These are phyloP conservation scores for Onychostruthus taczanowskii DNA, from an alignment of 2,113 vertebrate genomes.

Conservation along the genomic window DNA sequence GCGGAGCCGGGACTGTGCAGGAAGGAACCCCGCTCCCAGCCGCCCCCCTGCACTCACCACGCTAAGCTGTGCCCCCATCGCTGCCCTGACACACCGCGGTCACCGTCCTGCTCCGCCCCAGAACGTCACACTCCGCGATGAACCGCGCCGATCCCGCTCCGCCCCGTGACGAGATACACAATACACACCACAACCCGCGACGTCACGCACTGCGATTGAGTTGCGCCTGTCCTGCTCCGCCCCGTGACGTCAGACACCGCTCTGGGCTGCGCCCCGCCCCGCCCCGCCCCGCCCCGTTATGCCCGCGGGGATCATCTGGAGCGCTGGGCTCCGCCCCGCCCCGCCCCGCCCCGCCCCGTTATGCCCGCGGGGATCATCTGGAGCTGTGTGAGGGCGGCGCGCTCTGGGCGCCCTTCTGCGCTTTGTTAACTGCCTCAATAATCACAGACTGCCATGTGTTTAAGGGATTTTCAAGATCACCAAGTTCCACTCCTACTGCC, in stretches of 20 bases:
- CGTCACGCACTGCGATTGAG: rapidly evolving
- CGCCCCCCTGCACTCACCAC: neutral
- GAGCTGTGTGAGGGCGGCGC: rapidly evolving
- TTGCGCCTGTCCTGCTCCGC: neutral
- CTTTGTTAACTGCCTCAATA: rapidly evolving
- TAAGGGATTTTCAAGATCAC: too few species aligned
- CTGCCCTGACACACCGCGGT: neutral
- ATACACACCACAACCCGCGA: neutral
- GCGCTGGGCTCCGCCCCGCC: too few species aligned
- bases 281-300: too few species aligned
- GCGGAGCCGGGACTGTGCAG: neutral
- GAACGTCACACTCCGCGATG: neutral
- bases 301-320: too few species aligned
- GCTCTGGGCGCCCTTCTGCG: rapidly evolving
- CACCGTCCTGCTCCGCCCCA: neutral
- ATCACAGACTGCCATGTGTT: rapidly evolving
- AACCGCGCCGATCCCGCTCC: neutral
- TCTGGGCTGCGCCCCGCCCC: neutral
- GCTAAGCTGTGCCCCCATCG: neutral
- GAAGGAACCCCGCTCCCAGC: neutral
- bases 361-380: too few species aligned
- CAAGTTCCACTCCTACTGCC: neutral
- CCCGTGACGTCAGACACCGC: neutral
- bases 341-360: neutral
- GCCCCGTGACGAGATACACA: neutral